phyloP scores from a whole-genome alignment of 2,888 invertebrate species.

The Pandemis cinnamomeana region DNA sequence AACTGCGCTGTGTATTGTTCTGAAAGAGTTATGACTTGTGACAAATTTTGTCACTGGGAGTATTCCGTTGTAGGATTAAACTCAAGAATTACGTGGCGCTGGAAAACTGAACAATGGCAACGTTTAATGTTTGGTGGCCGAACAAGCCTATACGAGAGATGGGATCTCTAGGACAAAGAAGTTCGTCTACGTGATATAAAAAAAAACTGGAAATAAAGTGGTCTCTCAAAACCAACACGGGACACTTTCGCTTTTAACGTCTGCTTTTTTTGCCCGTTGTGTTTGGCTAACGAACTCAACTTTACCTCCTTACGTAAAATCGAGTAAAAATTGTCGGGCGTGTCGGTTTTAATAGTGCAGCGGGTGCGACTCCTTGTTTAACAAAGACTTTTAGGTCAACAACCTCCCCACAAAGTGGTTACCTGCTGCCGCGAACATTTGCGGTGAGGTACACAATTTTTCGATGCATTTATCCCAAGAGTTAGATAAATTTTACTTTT shows the following conservation, averaged over 20 bases:
- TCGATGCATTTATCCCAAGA: conserved; percentile 22
- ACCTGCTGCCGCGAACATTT: conserved; percentile 15
- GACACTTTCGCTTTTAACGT: not conserved
- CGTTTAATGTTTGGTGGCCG: not conserved
- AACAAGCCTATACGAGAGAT: too few species aligned
- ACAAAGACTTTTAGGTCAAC: conserved; percentile 67
- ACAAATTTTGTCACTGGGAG: conserved; percentile 56
- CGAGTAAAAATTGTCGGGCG: not conserved
- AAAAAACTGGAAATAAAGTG: too few species aligned
- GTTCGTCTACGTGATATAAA: too few species aligned
- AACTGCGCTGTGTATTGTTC: conserved; percentile 56
- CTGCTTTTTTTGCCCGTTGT: not conserved
- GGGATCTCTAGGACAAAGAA: too few species aligned
- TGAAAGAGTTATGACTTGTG: conserved; percentile 55
- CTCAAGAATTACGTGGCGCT: not conserved
- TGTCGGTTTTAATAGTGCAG: conserved; percentile 44
- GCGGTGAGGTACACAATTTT: conserved; percentile 21
- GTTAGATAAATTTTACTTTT: not conserved
- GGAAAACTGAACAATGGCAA: not conserved
- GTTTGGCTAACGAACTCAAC: not conserved
- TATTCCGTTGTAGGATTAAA: conserved; percentile 43
- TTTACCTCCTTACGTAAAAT: not conserved
- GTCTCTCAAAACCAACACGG: too few species aligned
- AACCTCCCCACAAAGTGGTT: conserved; percentile 43
- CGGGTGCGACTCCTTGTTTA: conserved; percentile 48